Conservation (phyloP, 1,140 invertebrate species). For the silkworm (Bombyx mori) region ASM3026992v2 NC_085130.1:17873001-17873500, state of each 20-base stretch:
- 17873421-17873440: too few species aligned
- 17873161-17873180: neutral
- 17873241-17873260: constrained; percentile 99
- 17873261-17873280: constrained; percentile 99
- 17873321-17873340: constrained; percentile 98
- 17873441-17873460: too few species aligned
- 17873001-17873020: too few species aligned
- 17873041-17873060: too few species aligned
- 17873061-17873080: too few species aligned
- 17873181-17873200: constrained; percentile 88
- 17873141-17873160: neutral
- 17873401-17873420: too few species aligned
- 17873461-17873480: too few species aligned
- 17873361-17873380: constrained; percentile 92
- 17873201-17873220: constrained; percentile 89
- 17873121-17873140: neutral
- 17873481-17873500: too few species aligned
- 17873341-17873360: constrained; percentile 99
- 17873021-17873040: too few species aligned
- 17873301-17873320: constrained; percentile 94
- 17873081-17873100: too few species aligned
- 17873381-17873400: too few species aligned
- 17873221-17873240: constrained; percentile 97
- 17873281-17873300: constrained; percentile 97
- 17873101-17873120: too few species aligned